Evolutionary conservation across 2,888 invertebrate species (phyloP).

Genomic region (Caenorhabditis japonica): DNA sequence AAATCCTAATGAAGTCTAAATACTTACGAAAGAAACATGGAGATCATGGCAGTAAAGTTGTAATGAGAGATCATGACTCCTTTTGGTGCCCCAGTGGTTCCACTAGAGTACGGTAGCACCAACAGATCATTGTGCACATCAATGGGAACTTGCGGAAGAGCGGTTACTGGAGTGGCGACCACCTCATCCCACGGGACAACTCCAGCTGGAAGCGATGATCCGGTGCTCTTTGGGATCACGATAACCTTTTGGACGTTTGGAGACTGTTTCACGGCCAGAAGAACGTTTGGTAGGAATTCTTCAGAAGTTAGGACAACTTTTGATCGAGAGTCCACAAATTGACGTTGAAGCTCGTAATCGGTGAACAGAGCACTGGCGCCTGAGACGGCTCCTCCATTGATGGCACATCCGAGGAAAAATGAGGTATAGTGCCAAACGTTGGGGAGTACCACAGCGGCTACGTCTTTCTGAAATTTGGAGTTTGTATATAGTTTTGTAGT

Average conservation of each 20-base stretch:
- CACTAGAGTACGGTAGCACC: constrained; percentile 71
- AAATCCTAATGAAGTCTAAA: no score
- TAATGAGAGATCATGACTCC: constrained; percentile 73
- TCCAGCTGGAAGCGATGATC: constrained; percentile 45
- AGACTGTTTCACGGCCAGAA: constrained; percentile 62
- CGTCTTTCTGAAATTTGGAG: constrained; percentile 45
- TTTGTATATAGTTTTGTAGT: background rate
- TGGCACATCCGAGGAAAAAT: constrained; percentile 61
- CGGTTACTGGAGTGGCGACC: constrained; percentile 50
- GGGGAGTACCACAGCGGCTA: constrained; percentile 59
- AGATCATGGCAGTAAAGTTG: constrained; percentile 69
- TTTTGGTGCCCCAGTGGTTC: constrained; percentile 74
- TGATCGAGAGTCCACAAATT: constrained; percentile 66
- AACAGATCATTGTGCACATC: constrained; percentile 65
- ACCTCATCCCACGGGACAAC: constrained; percentile 60
- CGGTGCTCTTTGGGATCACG: constrained; percentile 54
- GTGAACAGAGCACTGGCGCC: constrained; percentile 70
- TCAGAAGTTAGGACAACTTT: constrained; percentile 68
- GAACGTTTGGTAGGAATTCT: constrained; percentile 64
- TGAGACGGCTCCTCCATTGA: constrained; percentile 60
- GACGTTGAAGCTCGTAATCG: constrained; percentile 69
- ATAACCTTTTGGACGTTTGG: constrained; percentile 62
- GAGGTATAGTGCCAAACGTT: constrained; percentile 62
- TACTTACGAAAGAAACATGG: constrained; percentile 60
- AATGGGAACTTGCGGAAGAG: constrained; percentile 53